Evolutionary conservation across 35 echinoderm and acorn worm genomes (phyloP).

Genomic region (Heliocidaris erythrogramma): DNA sequence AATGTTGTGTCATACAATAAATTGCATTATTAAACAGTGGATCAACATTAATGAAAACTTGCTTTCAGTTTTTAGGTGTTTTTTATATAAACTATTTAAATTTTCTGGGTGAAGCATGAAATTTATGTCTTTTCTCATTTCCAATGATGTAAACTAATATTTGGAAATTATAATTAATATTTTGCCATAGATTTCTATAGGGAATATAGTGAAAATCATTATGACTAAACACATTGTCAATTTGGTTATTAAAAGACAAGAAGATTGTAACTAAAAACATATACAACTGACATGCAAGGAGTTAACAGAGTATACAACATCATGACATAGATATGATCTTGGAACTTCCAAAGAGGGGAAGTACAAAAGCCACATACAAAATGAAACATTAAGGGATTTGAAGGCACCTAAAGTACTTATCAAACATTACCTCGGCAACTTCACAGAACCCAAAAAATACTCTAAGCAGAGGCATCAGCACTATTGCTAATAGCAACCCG

Average conservation of each 20-base stretch:
- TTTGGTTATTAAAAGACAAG: too few relatives aligned
- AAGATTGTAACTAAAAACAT: not conserved
- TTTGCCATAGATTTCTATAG: not conserved
- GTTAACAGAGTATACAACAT: not conserved
- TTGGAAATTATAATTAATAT: not conserved
- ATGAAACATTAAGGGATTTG: not conserved
- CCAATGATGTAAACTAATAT: not conserved
- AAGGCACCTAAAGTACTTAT: constrained; percentile 1
- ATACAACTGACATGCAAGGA: not conserved
- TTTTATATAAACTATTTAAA: too few relatives aligned
- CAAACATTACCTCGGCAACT: not conserved
- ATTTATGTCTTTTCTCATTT: not conserved
- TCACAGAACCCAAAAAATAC: not conserved
- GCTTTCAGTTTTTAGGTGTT: too few relatives aligned
- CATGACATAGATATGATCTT: not conserved
- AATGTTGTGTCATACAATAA: too few relatives aligned
- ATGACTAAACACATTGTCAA: not conserved
- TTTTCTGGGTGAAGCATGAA: not conserved
- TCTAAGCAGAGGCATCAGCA: not conserved
- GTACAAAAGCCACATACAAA: not conserved
- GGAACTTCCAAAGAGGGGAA: too few relatives aligned
- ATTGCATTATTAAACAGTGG: not conserved
- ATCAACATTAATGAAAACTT: not conserved
- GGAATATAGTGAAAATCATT: not conserved
- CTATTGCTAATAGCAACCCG: not conserved